Conservation (phyloP, 2,797 vertebrate species). For the Coracias cyanogaster region DNA sequence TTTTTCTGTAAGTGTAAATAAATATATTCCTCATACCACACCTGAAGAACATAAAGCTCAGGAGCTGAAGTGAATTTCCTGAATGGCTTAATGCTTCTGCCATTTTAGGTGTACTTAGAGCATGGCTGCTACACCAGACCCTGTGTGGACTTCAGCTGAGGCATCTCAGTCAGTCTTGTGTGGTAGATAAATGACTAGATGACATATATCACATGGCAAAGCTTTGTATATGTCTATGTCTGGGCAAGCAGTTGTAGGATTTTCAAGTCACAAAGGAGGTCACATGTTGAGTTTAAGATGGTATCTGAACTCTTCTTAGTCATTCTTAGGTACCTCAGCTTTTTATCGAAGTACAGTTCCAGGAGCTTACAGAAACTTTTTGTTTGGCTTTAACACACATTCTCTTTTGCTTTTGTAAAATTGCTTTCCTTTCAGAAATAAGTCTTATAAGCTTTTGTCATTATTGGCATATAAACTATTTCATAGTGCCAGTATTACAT, state of each 20-base stretch:
- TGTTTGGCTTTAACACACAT: background rate
- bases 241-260: background rate
- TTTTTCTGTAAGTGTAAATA: background rate
- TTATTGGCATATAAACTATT: background rate
- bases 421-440: background rate
- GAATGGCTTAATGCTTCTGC: background rate
- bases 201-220: background rate
- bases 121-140: background rate
- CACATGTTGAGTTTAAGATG: background rate
- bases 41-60: background rate
- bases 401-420: background rate
- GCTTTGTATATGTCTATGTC: background rate
- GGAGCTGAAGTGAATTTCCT: background rate
- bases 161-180: background rate
- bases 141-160: background rate
- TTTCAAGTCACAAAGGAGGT: background rate
- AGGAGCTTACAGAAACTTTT: background rate
- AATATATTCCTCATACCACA: background rate
- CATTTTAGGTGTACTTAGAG: background rate
- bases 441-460: background rate
- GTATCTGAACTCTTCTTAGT: background rate
- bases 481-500: rapidly evolving
- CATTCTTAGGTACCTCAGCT: background rate
- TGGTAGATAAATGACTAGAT: background rate
- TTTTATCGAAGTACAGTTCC: background rate